These are phyloP conservation scores for Harpalus rubripes DNA, from an alignment of 2,888 invertebrate genomes.

Conservation along the genomic window DNA sequence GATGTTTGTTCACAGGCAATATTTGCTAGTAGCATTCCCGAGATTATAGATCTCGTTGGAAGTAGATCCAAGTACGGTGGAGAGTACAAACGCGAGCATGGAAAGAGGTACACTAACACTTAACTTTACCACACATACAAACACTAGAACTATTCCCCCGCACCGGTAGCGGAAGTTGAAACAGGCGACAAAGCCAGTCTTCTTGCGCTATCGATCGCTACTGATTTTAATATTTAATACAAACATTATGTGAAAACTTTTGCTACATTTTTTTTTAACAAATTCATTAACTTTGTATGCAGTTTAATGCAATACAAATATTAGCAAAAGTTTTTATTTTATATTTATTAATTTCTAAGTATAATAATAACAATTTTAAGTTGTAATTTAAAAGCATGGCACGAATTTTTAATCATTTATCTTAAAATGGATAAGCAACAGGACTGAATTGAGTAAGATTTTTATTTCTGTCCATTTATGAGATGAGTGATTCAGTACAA, in stretches of 20 bases:
- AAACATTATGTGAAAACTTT: conserved; percentile 48
- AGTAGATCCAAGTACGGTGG: conserved; percentile 99
- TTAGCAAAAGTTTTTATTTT: conserved; percentile 60
- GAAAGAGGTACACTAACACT: conserved; percentile 93
- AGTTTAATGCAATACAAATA: conserved; percentile 1
- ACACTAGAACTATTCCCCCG: neutral
- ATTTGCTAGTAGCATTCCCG: conserved; percentile 99
- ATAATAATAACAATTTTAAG: conserved; percentile 53
- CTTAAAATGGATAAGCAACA: conserved; percentile 46
- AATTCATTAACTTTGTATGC: neutral
- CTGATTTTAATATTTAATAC: conserved; percentile 37
- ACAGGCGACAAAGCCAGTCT: neutral
- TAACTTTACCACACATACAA: conserved; percentile 37
- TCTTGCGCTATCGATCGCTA: conserved; percentile 52
- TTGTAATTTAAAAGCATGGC: conserved; percentile 53
- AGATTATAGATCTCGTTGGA: conserved; percentile 99
- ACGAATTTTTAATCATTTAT: conserved; percentile 36
- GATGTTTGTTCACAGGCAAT: conserved; percentile 94
- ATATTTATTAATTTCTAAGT: conserved; percentile 4
- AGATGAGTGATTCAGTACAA: conserved; percentile 45
- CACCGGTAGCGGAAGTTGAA: conserved; percentile 17
- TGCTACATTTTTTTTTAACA: conserved; percentile 19
- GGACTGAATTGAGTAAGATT: conserved; percentile 24
- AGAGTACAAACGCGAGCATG: conserved; percentile 99
- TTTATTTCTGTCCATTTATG: conserved; percentile 23